These are phyloP conservation scores for Ceratosolen solmsi DNA, from an alignment of 1,140 invertebrate species.

Conservation along the genomic window DNA sequence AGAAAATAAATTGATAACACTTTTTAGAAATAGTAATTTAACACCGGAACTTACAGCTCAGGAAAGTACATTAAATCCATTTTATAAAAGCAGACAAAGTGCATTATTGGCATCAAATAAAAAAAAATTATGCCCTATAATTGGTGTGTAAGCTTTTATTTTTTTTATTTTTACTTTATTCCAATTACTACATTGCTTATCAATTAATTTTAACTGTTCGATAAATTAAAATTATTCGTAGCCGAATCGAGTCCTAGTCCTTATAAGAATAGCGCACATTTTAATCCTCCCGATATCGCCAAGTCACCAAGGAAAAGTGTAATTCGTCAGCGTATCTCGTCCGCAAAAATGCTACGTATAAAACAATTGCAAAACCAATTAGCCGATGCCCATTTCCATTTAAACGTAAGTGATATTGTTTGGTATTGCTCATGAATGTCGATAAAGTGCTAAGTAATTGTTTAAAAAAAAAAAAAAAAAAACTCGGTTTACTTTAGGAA, in stretches of 20 bases:
- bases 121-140: conserved; percentile 69
- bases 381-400: conserved; percentile 83
- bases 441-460: too few species aligned
- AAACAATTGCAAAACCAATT: conserved; percentile 86
- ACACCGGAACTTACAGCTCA: conserved; percentile 67
- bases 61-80: conserved; percentile 58
- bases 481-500: conserved; percentile 75
- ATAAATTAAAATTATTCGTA: neutral
- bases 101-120: conserved; percentile 67
- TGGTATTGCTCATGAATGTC: neutral
- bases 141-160: conserved; percentile 61
- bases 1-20: neutral
- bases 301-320: conserved; percentile 68
- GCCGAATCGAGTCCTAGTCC: conserved; percentile 68
- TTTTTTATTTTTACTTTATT: neutral
- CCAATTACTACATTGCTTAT: neutral
- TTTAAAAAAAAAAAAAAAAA: too few species aligned
- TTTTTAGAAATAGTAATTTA: conserved; percentile 50
- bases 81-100: neutral
- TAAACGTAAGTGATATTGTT: conserved; percentile 75
- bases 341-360: conserved; percentile 82
- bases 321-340: conserved; percentile 81
- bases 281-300: conserved; percentile 63
- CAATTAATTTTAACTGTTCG: neutral
- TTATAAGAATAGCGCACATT: conserved; percentile 66